phyloP scores from a whole-genome alignment of 2,797 vertebrate species.

The Nyctibius grandis region DNA sequence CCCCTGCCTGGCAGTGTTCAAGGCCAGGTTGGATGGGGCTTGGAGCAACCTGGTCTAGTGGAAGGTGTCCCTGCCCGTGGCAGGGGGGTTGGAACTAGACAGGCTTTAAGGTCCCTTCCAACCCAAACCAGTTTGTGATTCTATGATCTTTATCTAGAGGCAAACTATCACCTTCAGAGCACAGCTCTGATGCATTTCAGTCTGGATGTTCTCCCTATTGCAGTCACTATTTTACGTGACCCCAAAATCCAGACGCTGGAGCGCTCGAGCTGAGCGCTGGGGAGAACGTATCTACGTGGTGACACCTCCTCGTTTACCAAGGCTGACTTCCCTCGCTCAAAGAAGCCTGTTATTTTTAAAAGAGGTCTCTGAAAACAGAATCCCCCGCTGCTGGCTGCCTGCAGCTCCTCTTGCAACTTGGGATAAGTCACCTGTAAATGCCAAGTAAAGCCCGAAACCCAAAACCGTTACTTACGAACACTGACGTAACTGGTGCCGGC shows the following conservation, averaged over 20 bases:
- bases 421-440: constrained; percentile 49
- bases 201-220: rapidly evolving
- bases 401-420: constrained; percentile 17
- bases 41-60: too few species aligned
- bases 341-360: background rate
- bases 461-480: constrained; percentile 48
- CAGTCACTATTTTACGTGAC: rapidly evolving
- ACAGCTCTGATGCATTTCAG: rapidly evolving
- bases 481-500: constrained; percentile 23
- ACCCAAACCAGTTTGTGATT: too few species aligned
- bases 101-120: too few species aligned
- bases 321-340: background rate
- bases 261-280: rapidly evolving
- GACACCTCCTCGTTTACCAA: background rate
- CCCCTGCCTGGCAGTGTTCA: too few species aligned
- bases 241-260: background rate
- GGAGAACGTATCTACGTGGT: rapidly evolving
- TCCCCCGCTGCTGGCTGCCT: background rate
- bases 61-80: too few species aligned
- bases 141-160: too few species aligned
- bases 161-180: background rate
- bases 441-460: constrained; percentile 65
- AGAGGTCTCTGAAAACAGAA: constrained; percentile 2
- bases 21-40: too few species aligned
- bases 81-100: too few species aligned